phyloP scores from a whole-genome alignment of 2,888 invertebrate species.

The Catonia carolina region DNA sequence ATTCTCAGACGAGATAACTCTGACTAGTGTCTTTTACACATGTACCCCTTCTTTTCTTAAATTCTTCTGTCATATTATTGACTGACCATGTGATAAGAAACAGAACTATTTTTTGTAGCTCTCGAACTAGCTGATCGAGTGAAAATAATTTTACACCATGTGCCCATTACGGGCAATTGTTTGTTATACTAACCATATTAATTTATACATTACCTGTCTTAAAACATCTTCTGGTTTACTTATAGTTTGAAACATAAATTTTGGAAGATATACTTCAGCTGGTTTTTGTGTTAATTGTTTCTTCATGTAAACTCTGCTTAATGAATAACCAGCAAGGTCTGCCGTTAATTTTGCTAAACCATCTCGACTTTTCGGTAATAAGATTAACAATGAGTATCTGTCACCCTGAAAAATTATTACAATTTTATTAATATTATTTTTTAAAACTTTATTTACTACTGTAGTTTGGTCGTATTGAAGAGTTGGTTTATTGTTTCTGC shows the following conservation, averaged over 20 bases:
- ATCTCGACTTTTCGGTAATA: conserved; percentile 53
- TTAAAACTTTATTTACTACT: conserved; percentile 4
- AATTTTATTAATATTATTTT: not conserved
- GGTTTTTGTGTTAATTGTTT: conserved; percentile 45
- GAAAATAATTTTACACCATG: too few relatives aligned
- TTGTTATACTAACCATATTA: too few relatives aligned
- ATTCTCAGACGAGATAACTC: too few relatives aligned
- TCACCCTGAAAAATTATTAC: conserved; percentile 46
- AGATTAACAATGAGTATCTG: conserved; percentile 51
- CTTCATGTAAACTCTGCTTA: conserved; percentile 43
- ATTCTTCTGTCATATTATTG: too few relatives aligned
- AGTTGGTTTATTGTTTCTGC: too few relatives aligned
- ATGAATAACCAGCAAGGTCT: conserved; percentile 47
- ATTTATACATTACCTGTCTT: conserved; percentile 48
- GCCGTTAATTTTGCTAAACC: conserved; percentile 51
- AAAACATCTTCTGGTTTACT: conserved; percentile 55
- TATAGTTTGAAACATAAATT: conserved; percentile 57
- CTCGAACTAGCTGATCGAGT: too few relatives aligned
- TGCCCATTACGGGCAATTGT: too few relatives aligned
- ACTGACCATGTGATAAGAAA: too few relatives aligned
- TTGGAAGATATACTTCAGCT: conserved; percentile 51
- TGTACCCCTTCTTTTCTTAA: too few relatives aligned
- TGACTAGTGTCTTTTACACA: too few relatives aligned
- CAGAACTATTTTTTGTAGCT: too few relatives aligned
- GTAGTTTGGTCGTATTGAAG: too few relatives aligned